Conservation (phyloP, 1,140 invertebrate genomes). For the Trichoplusia ni region DNA sequence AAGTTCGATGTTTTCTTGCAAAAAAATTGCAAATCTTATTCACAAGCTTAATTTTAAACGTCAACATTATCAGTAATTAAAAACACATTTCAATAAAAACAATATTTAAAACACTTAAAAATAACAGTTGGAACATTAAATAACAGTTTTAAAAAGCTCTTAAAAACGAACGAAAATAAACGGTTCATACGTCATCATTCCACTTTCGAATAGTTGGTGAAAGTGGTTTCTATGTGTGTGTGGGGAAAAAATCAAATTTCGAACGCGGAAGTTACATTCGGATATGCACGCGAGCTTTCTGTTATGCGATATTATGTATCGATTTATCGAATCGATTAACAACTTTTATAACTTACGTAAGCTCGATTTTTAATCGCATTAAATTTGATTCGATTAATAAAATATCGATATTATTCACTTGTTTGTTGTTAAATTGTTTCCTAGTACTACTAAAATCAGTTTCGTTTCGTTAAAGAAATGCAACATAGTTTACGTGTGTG, state of each 20-base stretch:
- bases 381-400: not conserved
- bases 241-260: slow-evolving; percentile 53
- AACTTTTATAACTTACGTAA: slow-evolving; percentile 12
- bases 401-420: too few species aligned
- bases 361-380: not conserved
- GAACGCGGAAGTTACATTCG: slow-evolving; percentile 52
- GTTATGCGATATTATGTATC: slow-evolving; percentile 35
- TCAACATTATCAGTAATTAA: too few species aligned
- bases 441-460: too few species aligned
- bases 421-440: too few species aligned
- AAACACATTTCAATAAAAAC: not conserved
- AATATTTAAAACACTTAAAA: slow-evolving; percentile 2
- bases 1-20: too few species aligned
- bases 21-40: too few species aligned
- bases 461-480: not conserved
- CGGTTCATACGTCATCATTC: slow-evolving; percentile 38
- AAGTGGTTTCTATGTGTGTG: slow-evolving; percentile 44
- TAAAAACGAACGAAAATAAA: slow-evolving; percentile 45
- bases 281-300: slow-evolving; percentile 43
- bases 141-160: slow-evolving; percentile 39
- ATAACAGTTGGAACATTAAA: not conserved
- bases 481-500: not conserved
- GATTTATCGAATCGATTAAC: slow-evolving; percentile 34
- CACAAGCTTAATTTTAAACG: too few species aligned
- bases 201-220: slow-evolving; percentile 61